phyloP scores from a whole-genome alignment of 2,888 invertebrate genomes.

The Spodoptera exigua region DNA sequence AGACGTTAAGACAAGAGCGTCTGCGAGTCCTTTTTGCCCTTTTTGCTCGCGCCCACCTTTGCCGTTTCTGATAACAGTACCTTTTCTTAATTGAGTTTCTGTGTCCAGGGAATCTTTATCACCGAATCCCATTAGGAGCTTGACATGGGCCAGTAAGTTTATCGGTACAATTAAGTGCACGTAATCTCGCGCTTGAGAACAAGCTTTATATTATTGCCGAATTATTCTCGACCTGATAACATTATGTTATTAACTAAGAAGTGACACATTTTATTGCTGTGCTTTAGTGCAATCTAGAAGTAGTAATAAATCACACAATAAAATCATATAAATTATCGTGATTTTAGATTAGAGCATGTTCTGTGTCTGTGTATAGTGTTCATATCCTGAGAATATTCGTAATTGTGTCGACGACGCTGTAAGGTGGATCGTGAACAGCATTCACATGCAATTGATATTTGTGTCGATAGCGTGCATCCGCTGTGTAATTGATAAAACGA shows the following conservation, averaged over 20 bases:
- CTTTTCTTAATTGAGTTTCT: slow-evolving; percentile 86
- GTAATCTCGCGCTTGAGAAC: slow-evolving; percentile 65
- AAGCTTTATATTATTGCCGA: slow-evolving; percentile 64
- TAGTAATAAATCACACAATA: slow-evolving; percentile 41
- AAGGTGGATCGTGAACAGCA: slow-evolving; percentile 41
- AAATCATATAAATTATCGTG: slow-evolving; percentile 37
- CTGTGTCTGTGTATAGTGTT: slow-evolving; percentile 10
- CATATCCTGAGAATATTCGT: slow-evolving; percentile 25
- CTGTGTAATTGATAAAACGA: slow-evolving; percentile 77
- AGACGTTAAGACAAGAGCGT: slow-evolving; percentile 77
- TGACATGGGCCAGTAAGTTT: slow-evolving; percentile 72
- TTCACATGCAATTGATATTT: slow-evolving; percentile 67
- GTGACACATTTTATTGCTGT: slow-evolving; percentile 60
- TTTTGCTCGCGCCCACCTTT: slow-evolving; percentile 67
- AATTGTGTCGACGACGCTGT: slow-evolving; percentile 37
- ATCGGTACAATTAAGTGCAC: slow-evolving; percentile 76
- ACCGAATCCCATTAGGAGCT: slow-evolving; percentile 78
- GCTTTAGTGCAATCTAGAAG: slow-evolving; percentile 63
- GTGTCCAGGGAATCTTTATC: slow-evolving; percentile 83
- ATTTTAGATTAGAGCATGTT: slow-evolving; percentile 27
- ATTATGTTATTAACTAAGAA: slow-evolving; percentile 57
- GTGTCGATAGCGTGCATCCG: slow-evolving; percentile 75
- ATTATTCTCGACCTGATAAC: slow-evolving; percentile 59
- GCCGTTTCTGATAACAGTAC: slow-evolving; percentile 81
- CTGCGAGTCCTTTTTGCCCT: slow-evolving; percentile 75